A percentile compares a stretch with the other conserved stretches of the same genome.
Conservation (phyloP, 2,888 invertebrate genomes). For the Protodeltote pygarga region DNA sequence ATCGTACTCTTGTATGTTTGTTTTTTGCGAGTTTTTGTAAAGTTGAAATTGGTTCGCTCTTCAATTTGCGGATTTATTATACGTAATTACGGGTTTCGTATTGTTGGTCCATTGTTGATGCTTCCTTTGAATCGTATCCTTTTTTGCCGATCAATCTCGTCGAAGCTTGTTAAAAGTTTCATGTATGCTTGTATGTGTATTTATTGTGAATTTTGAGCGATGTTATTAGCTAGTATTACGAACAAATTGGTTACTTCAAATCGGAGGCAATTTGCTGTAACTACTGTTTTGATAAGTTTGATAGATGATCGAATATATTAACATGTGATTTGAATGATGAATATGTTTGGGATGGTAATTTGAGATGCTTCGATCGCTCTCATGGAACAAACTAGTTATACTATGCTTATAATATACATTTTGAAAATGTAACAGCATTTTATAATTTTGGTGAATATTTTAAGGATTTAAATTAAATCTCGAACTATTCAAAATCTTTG, state of each 20-base stretch:
- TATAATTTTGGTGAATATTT: too few species aligned
- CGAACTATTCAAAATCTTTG: too few species aligned
- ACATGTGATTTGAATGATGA: constrained; percentile 39
- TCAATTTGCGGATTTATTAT: constrained; percentile 69
- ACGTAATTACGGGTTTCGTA: constrained; percentile 72
- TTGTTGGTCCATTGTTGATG: constrained; percentile 28
- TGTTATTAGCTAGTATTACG: constrained; percentile 6
- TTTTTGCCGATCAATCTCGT: constrained; percentile 53
- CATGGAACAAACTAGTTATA: too few species aligned
- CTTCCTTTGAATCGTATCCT: constrained; percentile 34
- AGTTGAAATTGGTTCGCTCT: constrained; percentile 53
- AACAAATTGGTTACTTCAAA: constrained; percentile 3
- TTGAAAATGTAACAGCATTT: too few species aligned
- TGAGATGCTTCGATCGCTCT: not conserved
- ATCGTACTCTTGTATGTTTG: constrained; percentile 33
- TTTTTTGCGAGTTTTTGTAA: constrained; percentile 49
- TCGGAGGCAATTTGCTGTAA: constrained; percentile 38
- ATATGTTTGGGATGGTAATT: constrained; percentile 27
- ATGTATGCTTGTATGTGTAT: constrained; percentile 27
- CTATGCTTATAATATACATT: too few species aligned
- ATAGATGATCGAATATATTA: constrained; percentile 42
- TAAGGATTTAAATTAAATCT: too few species aligned
- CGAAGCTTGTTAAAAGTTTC: constrained; percentile 32
- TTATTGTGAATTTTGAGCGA: constrained; percentile 1
- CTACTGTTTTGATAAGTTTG: constrained; percentile 45